phyloP scores from a whole-genome alignment of 2,888 invertebrate species.

The Sycophila texana region DNA sequence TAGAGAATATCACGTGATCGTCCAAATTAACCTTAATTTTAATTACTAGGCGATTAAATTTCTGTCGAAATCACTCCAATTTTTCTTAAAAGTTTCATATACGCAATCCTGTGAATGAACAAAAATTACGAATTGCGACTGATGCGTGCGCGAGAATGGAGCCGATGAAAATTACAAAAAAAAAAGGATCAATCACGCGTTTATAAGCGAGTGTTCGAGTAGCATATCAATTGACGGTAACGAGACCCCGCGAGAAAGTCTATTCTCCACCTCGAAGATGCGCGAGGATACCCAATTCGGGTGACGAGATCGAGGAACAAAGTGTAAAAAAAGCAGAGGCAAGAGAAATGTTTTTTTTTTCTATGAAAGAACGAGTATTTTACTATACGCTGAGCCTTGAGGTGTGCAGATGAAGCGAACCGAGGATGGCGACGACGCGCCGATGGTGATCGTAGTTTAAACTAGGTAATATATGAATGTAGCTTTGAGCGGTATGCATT shows the following conservation, averaged over 20 bases:
- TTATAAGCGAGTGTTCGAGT: slow-evolving; percentile 55
- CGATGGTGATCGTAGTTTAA: slow-evolving; percentile 21
- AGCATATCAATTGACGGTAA: slow-evolving; percentile 51
- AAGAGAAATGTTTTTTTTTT: slow-evolving; percentile 19
- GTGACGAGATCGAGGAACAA: not conserved
- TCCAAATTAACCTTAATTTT: slow-evolving; percentile 30
- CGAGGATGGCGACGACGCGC: not conserved
- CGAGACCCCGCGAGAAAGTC: not conserved
- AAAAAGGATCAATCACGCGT: slow-evolving; percentile 45
- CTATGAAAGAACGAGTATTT: slow-evolving; percentile 39
- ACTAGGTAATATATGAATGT: slow-evolving; percentile 45
- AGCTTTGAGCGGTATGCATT: slow-evolving; percentile 53
- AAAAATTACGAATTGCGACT: slow-evolving; percentile 20
- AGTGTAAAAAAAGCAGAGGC: slow-evolving; percentile 27
- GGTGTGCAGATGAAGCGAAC: slow-evolving; percentile 14
- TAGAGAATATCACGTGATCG: slow-evolving; percentile 17
- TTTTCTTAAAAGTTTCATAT: slow-evolving; percentile 35
- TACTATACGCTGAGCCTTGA: slow-evolving; percentile 46
- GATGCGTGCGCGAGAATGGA: slow-evolving; percentile 37
- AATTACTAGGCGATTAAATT: not conserved
- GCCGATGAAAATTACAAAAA: slow-evolving; percentile 36
- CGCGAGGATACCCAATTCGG: not conserved
- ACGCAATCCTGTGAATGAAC: slow-evolving; percentile 35
- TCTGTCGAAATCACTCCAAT: not conserved
- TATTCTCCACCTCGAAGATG: slow-evolving; percentile 26